phyloP scores from a whole-genome alignment of 2,888 invertebrate genomes.

The Ernsta delagoae region DNA sequence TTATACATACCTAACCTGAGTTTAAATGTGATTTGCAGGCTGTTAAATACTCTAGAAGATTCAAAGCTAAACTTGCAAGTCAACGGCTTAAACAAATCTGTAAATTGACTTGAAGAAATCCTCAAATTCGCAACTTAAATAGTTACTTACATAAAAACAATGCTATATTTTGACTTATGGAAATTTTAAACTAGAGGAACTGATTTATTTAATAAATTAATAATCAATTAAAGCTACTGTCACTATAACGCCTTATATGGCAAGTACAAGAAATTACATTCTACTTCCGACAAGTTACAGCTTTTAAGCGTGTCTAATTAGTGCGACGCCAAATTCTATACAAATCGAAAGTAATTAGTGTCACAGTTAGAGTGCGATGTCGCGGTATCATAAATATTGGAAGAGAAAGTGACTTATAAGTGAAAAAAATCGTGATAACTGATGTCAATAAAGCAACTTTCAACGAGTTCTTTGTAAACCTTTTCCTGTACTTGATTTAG shows the following conservation, averaged over 20 bases:
- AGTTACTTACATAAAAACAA: no score
- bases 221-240: not conserved
- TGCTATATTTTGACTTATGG: no score
- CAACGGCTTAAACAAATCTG: no score
- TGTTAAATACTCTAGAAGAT: no score
- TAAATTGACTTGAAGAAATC: no score
- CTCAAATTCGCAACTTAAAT: no score
- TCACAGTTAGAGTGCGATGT: constrained; percentile 18
- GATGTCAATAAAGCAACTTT: constrained; percentile 9
- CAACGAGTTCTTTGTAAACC: not conserved
- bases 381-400: constrained; percentile 21
- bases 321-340: constrained; percentile 4
- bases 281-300: constrained; percentile 10
- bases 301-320: constrained; percentile 11
- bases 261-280: constrained; percentile 10
- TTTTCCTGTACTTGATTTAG: no score
- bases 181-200: not conserved
- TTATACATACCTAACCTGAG: not conserved
- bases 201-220: not conserved
- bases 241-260: not conserved
- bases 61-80: no score
- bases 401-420: constrained; percentile 21
- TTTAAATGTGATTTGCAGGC: no score
- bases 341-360: constrained; percentile 27
- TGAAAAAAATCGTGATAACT: not conserved